Percentiles rank a stretch among this genome's conserved stretches.
These are phyloP conservation scores for Aporrectodea caliginosa DNA, from an alignment of 1,140 invertebrate genomes.

Conservation along the genomic window DNA sequence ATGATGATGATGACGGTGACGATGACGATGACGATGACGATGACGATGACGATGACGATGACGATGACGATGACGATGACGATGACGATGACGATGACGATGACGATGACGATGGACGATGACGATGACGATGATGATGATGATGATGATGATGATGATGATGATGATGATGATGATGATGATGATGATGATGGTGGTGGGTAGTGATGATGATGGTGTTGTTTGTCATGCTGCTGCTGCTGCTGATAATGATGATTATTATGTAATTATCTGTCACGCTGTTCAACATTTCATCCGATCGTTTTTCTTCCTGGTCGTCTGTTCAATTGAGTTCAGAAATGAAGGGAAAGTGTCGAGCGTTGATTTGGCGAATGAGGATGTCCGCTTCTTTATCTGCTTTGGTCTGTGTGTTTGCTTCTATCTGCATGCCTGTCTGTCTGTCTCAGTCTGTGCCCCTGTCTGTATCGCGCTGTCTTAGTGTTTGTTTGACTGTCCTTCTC, in stretches of 20 bases:
- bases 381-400: too few relatives aligned
- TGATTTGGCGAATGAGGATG: too few relatives aligned
- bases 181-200: neutral
- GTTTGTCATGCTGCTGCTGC: neutral
- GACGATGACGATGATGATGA: neutral
- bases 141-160: slow-evolving; percentile 2
- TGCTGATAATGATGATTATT: neutral
- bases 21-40: neutral
- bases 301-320: neutral
- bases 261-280: neutral
- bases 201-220: neutral
- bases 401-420: too few relatives aligned
- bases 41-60: neutral
- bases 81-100: neutral
- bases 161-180: slow-evolving; percentile 1
- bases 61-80: neutral
- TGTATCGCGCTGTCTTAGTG: too few relatives aligned
- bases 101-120: neutral
- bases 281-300: neutral
- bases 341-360: too few relatives aligned
- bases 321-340: too few relatives aligned
- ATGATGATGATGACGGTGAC: neutral
- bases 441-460: too few relatives aligned
- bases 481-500: too few relatives aligned
- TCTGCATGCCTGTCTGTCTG: too few relatives aligned